Evolutionary conservation across 35 echinoderm and acorn worm genomes (phyloP).

Genomic region (Ptychodera flava): DNA sequence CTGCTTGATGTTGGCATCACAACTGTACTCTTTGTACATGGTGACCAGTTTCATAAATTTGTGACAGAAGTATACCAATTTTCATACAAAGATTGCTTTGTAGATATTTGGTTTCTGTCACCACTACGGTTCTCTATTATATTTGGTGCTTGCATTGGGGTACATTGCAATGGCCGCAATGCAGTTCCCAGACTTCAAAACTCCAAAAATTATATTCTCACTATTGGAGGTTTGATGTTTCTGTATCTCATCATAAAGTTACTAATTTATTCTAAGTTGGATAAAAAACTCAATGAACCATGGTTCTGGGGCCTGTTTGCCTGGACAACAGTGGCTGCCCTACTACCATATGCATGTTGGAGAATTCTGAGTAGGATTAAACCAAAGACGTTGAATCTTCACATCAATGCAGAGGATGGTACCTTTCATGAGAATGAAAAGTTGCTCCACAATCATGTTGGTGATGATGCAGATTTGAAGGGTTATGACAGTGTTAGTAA

Average conservation of each 20-base stretch:
- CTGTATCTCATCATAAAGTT: conserved; percentile 33
- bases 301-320: conserved; percentile 47
- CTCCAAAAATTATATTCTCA: not conserved
- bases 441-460: not conserved
- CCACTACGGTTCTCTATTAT: conserved; percentile 20
- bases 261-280: conserved; percentile 31
- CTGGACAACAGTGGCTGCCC: conserved; percentile 24
- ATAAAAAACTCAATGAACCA: conserved; percentile 17
- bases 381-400: not conserved
- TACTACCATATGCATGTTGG: not conserved
- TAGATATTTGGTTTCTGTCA: conserved; percentile 26
- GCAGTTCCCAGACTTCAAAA: conserved; percentile 14
- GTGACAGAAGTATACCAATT: not conserved
- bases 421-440: not conserved
- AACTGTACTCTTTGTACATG: conserved; percentile 35
- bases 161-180: conserved; percentile 19
- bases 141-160: conserved; percentile 22
- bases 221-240: conserved; percentile 12
- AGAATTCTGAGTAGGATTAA: conserved; percentile 11
- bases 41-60: not conserved
- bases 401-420: conserved; percentile 2
- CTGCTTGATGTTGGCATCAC: conserved; percentile 23
- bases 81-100: conserved; percentile 9
- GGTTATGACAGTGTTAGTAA: not conserved
- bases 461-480: not conserved